Percentiles rank a stretch among this genome's conserved stretches.
These are phyloP conservation scores for Perca flavescens DNA, from an alignment of 2,113 vertebrate species.

Conservation along the genomic window DNA sequence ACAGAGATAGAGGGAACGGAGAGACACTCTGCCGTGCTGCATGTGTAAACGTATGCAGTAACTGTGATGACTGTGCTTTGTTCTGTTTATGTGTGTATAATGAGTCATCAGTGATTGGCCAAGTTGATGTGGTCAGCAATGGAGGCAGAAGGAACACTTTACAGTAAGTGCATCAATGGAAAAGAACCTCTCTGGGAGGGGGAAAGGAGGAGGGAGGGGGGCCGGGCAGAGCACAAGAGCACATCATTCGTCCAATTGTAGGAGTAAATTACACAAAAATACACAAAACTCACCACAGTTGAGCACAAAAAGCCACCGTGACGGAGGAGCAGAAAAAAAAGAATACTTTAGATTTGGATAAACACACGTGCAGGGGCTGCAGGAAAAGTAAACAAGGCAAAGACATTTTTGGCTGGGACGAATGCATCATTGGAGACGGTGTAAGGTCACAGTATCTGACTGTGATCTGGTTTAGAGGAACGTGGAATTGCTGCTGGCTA, in stretches of 20 bases:
- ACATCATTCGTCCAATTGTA: slow-evolving; percentile 79
- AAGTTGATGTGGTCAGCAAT: slow-evolving; percentile 81
- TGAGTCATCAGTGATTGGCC: slow-evolving; percentile 82
- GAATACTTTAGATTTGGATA: slow-evolving; percentile 72
- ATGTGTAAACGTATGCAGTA: slow-evolving; percentile 70
- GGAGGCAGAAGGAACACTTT: slow-evolving; percentile 76
- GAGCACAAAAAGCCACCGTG: slow-evolving; percentile 78
- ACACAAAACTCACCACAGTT: slow-evolving; percentile 79
- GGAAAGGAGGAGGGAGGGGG: not conserved
- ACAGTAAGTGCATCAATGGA: slow-evolving; percentile 81
- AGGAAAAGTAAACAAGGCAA: slow-evolving; percentile 73
- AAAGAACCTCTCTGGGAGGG: slow-evolving; percentile 72
- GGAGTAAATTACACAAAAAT: slow-evolving; percentile 83
- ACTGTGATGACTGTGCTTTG: slow-evolving; percentile 75
- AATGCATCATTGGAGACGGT: slow-evolving; percentile 41
- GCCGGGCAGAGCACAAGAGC: slow-evolving; percentile 61
- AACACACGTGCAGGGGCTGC: slow-evolving; percentile 80
- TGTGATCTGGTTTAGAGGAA: not conserved
- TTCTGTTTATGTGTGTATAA: slow-evolving; percentile 81
- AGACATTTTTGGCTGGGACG: slow-evolving; percentile 46
- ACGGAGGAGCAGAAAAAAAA: slow-evolving; percentile 69
- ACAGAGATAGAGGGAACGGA: slow-evolving; percentile 32
- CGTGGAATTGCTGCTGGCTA: slow-evolving; percentile 3
- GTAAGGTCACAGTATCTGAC: slow-evolving; percentile 7
- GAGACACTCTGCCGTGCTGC: slow-evolving; percentile 56